Percentiles rank a stretch among this genome's conserved stretches.
Evolutionary conservation across 1,140 invertebrate genomes (phyloP).

Genomic region (Tenebrio molitor): DNA sequence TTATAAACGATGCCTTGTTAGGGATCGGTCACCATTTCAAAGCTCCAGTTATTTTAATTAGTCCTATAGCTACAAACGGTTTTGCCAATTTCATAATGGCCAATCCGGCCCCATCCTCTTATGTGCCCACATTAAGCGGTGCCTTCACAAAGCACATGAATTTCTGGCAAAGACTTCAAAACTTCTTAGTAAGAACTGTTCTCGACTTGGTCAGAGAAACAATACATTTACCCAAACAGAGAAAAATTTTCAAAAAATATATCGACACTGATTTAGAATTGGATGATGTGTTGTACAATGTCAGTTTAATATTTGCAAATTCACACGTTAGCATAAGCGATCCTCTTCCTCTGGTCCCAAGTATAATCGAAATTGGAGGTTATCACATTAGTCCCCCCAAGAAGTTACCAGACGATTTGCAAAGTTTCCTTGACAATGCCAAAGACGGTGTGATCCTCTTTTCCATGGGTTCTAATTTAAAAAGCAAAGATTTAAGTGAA

Average conservation of each 20-base stretch:
- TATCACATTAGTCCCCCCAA: conserved; percentile 58
- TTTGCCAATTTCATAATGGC: conserved; percentile 57
- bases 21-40: conserved; percentile 73
- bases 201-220: not conserved
- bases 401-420: conserved; percentile 67
- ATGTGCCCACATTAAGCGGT: conserved; percentile 1
- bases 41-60: conserved; percentile 21
- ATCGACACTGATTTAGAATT: conserved; percentile 13
- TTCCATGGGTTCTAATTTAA: conserved; percentile 68
- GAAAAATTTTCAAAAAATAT: conserved; percentile 15
- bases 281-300: conserved; percentile 39
- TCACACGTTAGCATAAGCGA: conserved; percentile 42
- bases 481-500: conserved; percentile 64
- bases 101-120: conserved; percentile 44
- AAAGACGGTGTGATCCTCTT: conserved; percentile 68
- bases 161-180: conserved; percentile 22
- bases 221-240: conserved; percentile 3
- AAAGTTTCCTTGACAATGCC: conserved; percentile 66
- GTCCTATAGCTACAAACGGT: conserved; percentile 45
- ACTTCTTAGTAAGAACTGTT: not conserved
- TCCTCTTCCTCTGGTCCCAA: conserved; percentile 66
- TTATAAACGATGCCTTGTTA: conserved; percentile 76
- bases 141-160: conserved; percentile 17
- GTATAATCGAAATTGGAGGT: conserved; percentile 65
- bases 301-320: conserved; percentile 49